phyloP scores from a whole-genome alignment of 2,888 invertebrate species.

The Arrhopalites spinosus region DNA sequence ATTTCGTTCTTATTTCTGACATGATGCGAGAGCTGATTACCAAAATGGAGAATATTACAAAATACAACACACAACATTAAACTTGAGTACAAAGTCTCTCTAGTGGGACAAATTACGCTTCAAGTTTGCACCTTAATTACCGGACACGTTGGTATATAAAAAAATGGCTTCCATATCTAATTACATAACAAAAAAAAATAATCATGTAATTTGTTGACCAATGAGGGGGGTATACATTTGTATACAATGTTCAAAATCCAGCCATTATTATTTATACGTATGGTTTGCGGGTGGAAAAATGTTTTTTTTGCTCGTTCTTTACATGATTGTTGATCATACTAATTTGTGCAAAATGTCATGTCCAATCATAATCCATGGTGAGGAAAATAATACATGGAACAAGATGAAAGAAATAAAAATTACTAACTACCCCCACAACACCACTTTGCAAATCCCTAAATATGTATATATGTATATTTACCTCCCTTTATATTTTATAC shows the following conservation, averaged over 20 bases:
- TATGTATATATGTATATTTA: neutral
- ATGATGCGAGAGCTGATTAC: too few species aligned
- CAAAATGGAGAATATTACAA: too few species aligned
- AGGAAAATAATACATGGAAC: constrained; percentile 18
- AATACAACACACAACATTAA: neutral
- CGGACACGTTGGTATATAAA: constrained; percentile 21
- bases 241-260: neutral
- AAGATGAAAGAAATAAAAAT: neutral
- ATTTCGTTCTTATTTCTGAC: too few species aligned
- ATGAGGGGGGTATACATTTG: neutral
- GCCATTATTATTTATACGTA: neutral
- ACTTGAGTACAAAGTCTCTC: constrained; percentile 7
- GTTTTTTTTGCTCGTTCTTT: neutral
- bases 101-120: constrained; percentile 31
- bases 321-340: neutral
- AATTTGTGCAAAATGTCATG: constrained; percentile 33
- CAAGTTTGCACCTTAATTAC: constrained; percentile 45
- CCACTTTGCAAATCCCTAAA: neutral
- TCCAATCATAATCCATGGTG: constrained; percentile 25
- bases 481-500: neutral
- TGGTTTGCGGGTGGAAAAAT: neutral
- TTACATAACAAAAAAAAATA: too few species aligned
- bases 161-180: constrained; percentile 25
- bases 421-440: too few species aligned
- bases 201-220: neutral